phyloP scores from a whole-genome alignment of 2,113 vertebrate species.

The Pseudois nayaur region DNA sequence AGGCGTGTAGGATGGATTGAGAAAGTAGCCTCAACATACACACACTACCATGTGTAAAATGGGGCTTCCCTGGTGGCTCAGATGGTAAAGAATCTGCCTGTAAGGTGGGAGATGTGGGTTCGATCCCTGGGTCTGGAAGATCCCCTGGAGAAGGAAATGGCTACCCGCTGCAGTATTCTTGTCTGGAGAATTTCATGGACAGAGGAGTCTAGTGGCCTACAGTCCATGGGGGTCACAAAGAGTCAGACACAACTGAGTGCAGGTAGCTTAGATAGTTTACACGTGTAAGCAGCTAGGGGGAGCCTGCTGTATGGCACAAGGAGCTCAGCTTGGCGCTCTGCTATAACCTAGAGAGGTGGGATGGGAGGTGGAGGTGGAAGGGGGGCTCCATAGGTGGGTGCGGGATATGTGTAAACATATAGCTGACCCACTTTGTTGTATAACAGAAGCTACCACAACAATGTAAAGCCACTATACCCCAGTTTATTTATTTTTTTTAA shows the following conservation, averaged over 20 bases:
- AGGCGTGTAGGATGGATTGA: not conserved
- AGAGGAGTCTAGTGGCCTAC: not conserved
- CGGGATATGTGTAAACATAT: not conserved
- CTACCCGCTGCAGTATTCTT: not conserved
- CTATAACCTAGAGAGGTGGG: not conserved
- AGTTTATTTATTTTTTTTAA: not conserved
- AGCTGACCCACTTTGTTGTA: not conserved
- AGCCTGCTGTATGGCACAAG: not conserved
- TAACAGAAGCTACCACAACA: not conserved
- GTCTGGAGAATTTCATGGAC: not conserved
- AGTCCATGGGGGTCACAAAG: not conserved
- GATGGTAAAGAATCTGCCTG: not conserved
- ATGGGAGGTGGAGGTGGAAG: not conserved
- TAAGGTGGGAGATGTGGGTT: not conserved
- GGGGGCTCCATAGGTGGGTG: not conserved
- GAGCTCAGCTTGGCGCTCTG: not conserved
- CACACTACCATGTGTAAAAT: not conserved
- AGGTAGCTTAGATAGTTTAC: not conserved
- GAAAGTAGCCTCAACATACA: not conserved
- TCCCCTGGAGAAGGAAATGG: not conserved
- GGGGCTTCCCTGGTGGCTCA: not conserved
- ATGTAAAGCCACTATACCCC: not conserved
- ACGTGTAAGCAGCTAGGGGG: not conserved
- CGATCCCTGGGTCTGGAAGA: not conserved
- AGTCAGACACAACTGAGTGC: not conserved